phyloP scores from a whole-genome alignment of 2,888 invertebrate genomes.

The Allolobophora icterica region DNA sequence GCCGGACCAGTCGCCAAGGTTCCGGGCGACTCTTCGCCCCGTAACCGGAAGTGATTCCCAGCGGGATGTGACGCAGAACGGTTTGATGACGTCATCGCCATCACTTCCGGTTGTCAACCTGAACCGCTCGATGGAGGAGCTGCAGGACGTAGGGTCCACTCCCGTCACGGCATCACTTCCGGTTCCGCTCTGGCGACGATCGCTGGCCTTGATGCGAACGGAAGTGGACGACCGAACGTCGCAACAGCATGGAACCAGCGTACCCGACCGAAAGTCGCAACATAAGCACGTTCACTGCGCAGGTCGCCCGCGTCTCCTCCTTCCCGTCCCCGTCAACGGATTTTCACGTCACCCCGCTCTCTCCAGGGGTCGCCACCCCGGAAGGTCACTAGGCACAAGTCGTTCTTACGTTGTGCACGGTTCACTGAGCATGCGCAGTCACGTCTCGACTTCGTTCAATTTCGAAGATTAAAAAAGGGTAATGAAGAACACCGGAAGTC shows the following conservation, averaged over 20 bases:
- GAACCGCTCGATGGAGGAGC: not conserved
- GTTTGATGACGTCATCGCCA: not conserved
- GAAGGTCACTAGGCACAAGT: not conserved
- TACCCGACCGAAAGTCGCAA: not conserved
- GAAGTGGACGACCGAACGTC: not conserved
- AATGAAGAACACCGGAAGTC: not conserved
- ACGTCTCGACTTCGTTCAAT: not conserved
- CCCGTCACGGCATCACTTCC: not conserved
- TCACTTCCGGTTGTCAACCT: conserved; percentile 10
- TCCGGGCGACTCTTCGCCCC: not conserved
- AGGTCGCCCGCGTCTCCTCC: not conserved
- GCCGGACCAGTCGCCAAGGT: not conserved
- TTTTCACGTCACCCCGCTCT: not conserved
- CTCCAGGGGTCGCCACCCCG: not conserved
- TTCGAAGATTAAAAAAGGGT: not conserved
- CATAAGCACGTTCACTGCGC: not conserved
- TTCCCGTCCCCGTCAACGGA: not conserved
- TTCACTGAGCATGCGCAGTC: not conserved
- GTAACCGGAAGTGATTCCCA: not conserved
- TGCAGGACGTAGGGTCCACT: not conserved
- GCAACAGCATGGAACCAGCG: not conserved
- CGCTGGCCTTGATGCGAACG: not conserved
- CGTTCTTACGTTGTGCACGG: not conserved
- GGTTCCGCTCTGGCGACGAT: not conserved
- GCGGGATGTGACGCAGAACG: not conserved